Base-by-base conservation (phyloP, 2,113 vertebrate species). In the Cottus gobio region DNA sequence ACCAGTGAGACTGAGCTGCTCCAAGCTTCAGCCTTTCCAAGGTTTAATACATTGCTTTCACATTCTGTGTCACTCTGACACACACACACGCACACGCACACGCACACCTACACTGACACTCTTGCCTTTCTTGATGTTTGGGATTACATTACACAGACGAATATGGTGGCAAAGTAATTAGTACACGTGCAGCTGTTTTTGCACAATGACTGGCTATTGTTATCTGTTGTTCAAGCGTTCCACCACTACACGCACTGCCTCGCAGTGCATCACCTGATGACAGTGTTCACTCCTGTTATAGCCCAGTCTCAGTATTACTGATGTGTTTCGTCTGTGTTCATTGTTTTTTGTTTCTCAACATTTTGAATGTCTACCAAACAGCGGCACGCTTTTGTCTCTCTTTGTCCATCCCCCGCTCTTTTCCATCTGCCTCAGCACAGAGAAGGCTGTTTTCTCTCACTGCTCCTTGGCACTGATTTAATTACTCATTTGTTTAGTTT, bases 401-500 rank as follows among this genome's bases (percentile, higher is more conserved):
- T 82, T 76, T 84, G 76, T 86, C 76, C 60, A 6, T 24, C 79
- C 75, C 71, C 79, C 68, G 0, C 77, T 77, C 58, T 58, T 92
- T 92, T 89, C 69, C 85, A 71, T 82, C 79, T 13, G 28, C 71
- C 68, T 85, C 84, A 82, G 75, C 67, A 85, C 82, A 84, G 60
- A 87, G 83, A 67, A 64, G 79, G 30, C 75, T 90, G 85, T 87
- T 89, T 82, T 74, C 75, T 83, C 76, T 91, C 85, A 34, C 68
- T 67, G 75, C 65, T 81, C 74, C 85, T 92, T 90, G 87, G 89
- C 87, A 92, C 71, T 44, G 69, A 86, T 83, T 90, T 92, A 93
- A 92, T 92, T 90, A 82, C 87, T 90, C 88, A 78, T 91, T 92
- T 93, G 84, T 92, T 92, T 92, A 84, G 80, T 90, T 92, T 91